Conservation (phyloP, 1,140 invertebrate genomes). For the Papilio aristodemus region DNA sequence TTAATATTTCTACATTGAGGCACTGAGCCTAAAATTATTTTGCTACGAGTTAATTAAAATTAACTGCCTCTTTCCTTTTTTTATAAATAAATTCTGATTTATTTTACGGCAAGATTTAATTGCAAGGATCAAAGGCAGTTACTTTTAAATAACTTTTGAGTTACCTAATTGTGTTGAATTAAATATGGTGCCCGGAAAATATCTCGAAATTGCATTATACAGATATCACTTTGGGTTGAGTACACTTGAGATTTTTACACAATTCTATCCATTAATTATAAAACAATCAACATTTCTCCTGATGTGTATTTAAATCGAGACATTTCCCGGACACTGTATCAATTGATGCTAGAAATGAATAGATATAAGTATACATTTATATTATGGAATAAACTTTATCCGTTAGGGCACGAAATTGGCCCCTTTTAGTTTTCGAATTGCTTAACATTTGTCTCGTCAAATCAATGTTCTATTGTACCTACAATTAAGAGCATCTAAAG, state of each 20-base stretch:
- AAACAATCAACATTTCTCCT: neutral
- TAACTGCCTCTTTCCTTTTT: constrained; percentile 7
- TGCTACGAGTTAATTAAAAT: neutral
- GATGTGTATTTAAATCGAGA: neutral
- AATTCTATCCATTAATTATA: neutral
- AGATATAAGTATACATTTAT: constrained; percentile 14
- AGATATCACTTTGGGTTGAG: neutral
- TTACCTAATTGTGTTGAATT: neutral
- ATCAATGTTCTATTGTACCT: constrained; percentile 29
- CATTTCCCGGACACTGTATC: constrained; percentile 3
- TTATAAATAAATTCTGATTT: neutral
- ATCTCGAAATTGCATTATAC: neutral
- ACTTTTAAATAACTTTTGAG: constrained; percentile 12
- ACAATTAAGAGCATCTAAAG: constrained; percentile 30
- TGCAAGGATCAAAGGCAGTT: neutral
- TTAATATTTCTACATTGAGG: constrained; percentile 21
- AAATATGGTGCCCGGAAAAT: neutral
- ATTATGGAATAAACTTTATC: constrained; percentile 27
- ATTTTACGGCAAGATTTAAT: constrained; percentile 7
- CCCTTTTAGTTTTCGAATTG: constrained; percentile 33
- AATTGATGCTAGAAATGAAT: neutral
- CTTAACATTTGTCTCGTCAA: constrained; percentile 13
- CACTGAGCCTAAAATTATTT: constrained; percentile 19
- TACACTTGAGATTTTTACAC: neutral
- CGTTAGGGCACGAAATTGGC: constrained; percentile 30